phyloP scores from a whole-genome alignment of 2,113 vertebrate genomes.

The Gallinago jamesoni region DNA sequence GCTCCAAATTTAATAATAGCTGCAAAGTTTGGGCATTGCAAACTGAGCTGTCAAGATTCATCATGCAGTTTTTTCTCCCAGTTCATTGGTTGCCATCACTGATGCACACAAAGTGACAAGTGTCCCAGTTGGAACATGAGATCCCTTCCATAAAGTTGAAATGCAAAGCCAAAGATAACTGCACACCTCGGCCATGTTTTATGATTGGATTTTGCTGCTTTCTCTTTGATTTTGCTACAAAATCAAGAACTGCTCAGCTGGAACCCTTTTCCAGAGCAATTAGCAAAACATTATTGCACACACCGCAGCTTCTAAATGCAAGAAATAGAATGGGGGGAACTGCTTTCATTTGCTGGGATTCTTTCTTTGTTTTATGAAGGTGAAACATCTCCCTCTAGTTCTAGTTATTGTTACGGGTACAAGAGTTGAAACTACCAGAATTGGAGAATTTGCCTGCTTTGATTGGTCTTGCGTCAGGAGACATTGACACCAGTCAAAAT shows the following conservation, averaged over 20 bases:
- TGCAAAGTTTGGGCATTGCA: neutral
- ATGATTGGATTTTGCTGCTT: neutral
- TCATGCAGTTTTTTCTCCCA: neutral
- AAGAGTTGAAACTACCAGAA: neutral
- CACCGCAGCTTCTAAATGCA: neutral
- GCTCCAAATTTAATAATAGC: conserved; percentile 3
- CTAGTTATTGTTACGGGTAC: neutral
- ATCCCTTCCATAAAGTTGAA: neutral
- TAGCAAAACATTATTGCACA: neutral
- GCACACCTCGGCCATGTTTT: neutral
- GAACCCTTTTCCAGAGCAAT: neutral
- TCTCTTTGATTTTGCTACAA: neutral
- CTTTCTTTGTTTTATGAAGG: neutral
- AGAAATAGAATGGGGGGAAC: neutral
- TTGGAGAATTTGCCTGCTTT: neutral
- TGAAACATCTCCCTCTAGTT: neutral
- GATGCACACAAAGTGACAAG: neutral
- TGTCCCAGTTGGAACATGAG: neutral
- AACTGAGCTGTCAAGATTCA: neutral
- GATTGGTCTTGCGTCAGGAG: neutral
- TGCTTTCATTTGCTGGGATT: neutral
- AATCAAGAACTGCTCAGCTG: neutral
- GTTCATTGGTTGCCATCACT: neutral
- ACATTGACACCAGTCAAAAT: neutral
- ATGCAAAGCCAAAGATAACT: neutral